These are phyloP conservation scores for Sandelia bainsii DNA, from an alignment of 2,797 vertebrate species.

Conservation along the genomic window DNA sequence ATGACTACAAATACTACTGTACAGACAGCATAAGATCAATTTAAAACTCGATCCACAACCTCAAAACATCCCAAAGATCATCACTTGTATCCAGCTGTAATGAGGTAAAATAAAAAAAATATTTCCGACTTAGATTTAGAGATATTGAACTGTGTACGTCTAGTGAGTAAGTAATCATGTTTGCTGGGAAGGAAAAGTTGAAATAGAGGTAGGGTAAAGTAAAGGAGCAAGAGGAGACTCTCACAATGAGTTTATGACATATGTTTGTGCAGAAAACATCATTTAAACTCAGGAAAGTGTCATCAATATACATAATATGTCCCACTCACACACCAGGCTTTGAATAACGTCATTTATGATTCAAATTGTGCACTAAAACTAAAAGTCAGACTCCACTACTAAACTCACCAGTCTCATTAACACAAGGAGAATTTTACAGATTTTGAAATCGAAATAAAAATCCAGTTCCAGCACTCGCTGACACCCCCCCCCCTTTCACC, in stretches of 20 bases:
- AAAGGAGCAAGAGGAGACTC: neutral
- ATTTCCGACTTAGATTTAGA: neutral
- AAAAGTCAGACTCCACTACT: neutral
- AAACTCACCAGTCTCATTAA: neutral
- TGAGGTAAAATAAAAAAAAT: neutral
- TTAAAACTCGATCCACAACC: neutral
- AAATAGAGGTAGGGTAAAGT: no score
- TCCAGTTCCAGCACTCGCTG: no score
- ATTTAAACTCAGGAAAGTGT: no score
- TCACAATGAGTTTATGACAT: no score
- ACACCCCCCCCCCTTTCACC: neutral
- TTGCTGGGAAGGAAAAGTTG: neutral
- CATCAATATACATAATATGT: no score
- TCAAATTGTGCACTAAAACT: neutral
- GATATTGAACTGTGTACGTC: neutral
- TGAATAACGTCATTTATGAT: neutral
- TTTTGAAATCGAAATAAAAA: neutral
- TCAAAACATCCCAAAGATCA: neutral
- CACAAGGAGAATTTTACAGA: conserved; percentile 2
- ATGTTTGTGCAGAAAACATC: no score
- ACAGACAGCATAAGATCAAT: neutral
- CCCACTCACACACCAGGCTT: neutral
- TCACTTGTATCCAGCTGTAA: neutral
- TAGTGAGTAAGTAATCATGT: neutral
- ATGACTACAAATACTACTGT: no score